A percentile compares a stretch with the other conserved stretches of the same genome.
Conservation (phyloP, 2,797 vertebrate species). For the Gambelia wislizenii region DNA sequence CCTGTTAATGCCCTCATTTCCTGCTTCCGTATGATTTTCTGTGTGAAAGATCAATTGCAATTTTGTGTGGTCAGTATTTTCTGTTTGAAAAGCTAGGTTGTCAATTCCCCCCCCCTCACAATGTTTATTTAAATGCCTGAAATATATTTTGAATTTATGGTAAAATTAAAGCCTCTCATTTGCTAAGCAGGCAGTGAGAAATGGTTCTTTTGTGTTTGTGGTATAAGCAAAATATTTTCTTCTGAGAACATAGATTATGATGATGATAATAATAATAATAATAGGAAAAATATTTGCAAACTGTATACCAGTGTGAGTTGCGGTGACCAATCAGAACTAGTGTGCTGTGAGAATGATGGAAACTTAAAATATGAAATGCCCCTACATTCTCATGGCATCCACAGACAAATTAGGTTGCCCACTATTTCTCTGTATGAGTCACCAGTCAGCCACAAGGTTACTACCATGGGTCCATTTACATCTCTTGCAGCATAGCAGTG, state of each 20-base stretch:
- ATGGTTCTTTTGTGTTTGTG: constrained; percentile 13
- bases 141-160: constrained; percentile 4
- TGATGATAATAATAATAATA: background rate
- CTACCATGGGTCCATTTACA: background rate
- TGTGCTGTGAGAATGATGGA: background rate
- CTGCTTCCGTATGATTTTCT: too few relatives aligned
- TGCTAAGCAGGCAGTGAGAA: background rate
- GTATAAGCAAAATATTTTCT: constrained; percentile 36
- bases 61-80: too few relatives aligned
- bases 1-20: too few relatives aligned
- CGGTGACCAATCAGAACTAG: background rate
- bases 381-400: too few relatives aligned
- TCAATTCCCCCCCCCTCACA: background rate
- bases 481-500: too few relatives aligned
- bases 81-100: background rate
- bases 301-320: background rate
- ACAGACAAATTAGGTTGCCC: background rate
- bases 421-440: background rate
- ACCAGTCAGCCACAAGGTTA: background rate
- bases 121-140: background rate
- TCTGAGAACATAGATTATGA: background rate
- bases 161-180: constrained; percentile 8
- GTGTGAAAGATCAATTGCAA: too few relatives aligned
- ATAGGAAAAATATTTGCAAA: background rate
- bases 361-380: background rate